Evolutionary conservation across 1,140 invertebrate genomes (phyloP).

Genomic region (Diorhabda sublineata): DNA sequence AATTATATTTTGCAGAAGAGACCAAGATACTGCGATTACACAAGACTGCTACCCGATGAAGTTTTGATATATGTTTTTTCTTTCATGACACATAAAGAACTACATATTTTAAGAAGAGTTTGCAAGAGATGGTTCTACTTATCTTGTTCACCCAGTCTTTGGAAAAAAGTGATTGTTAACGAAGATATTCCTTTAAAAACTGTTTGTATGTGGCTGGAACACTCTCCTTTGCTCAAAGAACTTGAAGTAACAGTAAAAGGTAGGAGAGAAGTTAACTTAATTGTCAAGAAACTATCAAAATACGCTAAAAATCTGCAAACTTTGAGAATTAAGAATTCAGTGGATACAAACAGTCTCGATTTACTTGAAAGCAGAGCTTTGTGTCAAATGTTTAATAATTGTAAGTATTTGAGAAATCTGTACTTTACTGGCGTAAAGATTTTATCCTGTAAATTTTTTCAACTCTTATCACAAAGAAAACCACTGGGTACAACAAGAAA

Average conservation of each 20-base stretch:
- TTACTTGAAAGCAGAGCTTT: not conserved
- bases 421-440: not conserved
- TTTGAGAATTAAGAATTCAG: not conserved
- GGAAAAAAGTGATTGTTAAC: not conserved
- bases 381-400: not conserved
- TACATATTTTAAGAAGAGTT: not conserved
- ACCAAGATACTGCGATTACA: not conserved
- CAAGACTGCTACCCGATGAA: not conserved
- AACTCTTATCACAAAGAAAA: not conserved
- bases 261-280: not conserved
- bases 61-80: not conserved
- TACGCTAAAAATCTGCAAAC: not conserved
- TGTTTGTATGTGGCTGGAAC: not conserved
- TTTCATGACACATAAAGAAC: not conserved
- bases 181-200: not conserved
- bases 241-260: not conserved
- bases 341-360: not conserved
- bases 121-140: not conserved
- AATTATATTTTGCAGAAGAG: not conserved
- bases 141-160: not conserved
- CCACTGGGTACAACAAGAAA: not conserved
- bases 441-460: constrained; percentile 5
- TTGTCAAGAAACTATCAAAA: not conserved
- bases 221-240: not conserved
- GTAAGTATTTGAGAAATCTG: not conserved